These are phyloP conservation scores for Acrocephalus scirpaceus DNA, from an alignment of 2,797 vertebrate species.

Conservation along the genomic window DNA sequence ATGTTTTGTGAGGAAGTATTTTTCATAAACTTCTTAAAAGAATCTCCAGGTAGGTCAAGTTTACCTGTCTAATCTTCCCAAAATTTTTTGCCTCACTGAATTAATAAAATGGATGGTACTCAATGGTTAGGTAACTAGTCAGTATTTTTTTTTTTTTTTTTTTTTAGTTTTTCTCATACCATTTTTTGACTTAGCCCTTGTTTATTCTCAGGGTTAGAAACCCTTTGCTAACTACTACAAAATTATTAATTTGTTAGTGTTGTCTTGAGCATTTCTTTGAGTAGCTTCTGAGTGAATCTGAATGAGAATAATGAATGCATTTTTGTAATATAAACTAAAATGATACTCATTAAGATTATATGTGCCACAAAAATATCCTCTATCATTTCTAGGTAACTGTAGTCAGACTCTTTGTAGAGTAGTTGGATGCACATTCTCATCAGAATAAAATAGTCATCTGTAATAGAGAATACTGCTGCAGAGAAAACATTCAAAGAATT, in stretches of 20 bases:
- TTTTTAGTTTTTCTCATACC: neutral
- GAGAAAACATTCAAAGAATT: neutral
- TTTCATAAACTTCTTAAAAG: neutral
- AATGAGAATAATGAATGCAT: neutral
- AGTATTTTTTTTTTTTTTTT: no score
- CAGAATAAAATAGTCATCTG: neutral
- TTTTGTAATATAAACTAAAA: neutral
- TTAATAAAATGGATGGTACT: neutral
- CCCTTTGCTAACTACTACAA: rapidly evolving
- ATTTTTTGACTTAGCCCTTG: neutral
- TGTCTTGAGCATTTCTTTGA: neutral
- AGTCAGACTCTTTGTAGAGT: neutral
- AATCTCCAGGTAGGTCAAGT: neutral
- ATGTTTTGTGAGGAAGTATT: neutral
- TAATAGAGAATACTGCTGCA: neutral
- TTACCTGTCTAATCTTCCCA: neutral
- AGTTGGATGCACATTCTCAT: neutral
- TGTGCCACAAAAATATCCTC: neutral
- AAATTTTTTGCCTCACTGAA: neutral
- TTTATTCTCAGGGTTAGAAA: neutral
- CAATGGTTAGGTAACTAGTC: neutral
- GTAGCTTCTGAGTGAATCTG: neutral
- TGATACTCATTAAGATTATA: neutral
- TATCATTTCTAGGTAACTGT: neutral
- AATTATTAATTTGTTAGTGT: neutral